Percentiles rank a stretch among this genome's conserved stretches.
Evolutionary conservation across 2,888 invertebrate species (phyloP).

Genomic region (Odontomyia ornata): DNA sequence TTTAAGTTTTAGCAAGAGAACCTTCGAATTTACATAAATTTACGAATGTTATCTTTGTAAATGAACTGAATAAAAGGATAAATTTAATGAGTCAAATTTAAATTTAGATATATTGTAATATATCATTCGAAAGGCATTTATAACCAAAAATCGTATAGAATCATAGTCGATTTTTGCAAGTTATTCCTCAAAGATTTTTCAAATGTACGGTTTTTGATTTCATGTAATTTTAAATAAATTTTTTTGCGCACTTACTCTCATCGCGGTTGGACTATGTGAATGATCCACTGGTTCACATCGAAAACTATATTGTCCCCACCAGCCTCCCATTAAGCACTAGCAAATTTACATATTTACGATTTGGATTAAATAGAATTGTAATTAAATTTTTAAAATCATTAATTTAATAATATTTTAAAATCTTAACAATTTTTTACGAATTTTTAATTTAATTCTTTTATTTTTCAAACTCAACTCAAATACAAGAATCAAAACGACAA

Average conservation of each 20-base stretch:
- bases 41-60: too few relatives aligned
- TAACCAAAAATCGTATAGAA: background rate
- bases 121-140: background rate
- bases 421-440: background rate
- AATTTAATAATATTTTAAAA: too few relatives aligned
- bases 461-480: background rate
- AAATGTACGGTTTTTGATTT: too few relatives aligned
- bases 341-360: conserved; percentile 53
- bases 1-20: too few relatives aligned
- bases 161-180: background rate
- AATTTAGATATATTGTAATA: background rate
- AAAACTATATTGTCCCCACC: conserved; percentile 89
- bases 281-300: conserved; percentile 93
- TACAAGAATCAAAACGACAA: too few relatives aligned
- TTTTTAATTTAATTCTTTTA: background rate
- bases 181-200: background rate
- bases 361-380: conserved; percentile 49
- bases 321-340: conserved; percentile 88
- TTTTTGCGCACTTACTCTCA: conserved; percentile 77
- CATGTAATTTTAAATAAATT: background rate
- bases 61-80: too few relatives aligned
- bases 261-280: conserved; percentile 79
- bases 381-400: conserved; percentile 51
- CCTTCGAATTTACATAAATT: too few relatives aligned
- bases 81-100: too few relatives aligned